These are phyloP conservation scores for Xestia ashworthii DNA, from an alignment of 2,888 invertebrate genomes.

Conservation along the genomic window DNA sequence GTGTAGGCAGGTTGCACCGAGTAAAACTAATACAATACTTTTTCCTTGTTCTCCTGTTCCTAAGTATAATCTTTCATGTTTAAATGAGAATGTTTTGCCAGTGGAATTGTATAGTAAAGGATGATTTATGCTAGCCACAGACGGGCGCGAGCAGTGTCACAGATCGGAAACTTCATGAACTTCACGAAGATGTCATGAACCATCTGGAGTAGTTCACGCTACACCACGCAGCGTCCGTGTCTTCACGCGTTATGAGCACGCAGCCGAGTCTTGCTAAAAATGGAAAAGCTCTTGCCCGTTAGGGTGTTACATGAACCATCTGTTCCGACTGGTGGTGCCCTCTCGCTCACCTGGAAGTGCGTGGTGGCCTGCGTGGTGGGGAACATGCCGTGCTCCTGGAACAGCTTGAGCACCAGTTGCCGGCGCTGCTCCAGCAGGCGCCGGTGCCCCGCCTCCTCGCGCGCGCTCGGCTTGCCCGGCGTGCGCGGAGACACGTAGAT, in stretches of 20 bases:
- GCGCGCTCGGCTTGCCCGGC: slow-evolving; percentile 93
- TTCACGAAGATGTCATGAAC: too few species aligned
- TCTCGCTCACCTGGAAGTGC: slow-evolving; percentile 91
- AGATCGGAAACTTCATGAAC: neutral
- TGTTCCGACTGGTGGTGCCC: too few species aligned
- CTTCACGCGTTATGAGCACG: too few species aligned
- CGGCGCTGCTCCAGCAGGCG: slow-evolving; percentile 97
- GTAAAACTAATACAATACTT: neutral
- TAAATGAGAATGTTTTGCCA: neutral
- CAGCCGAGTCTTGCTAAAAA: too few species aligned
- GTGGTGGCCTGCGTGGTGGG: slow-evolving; percentile 97
- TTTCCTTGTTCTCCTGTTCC: neutral
- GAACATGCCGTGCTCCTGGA: slow-evolving; percentile 97
- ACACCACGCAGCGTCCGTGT: too few species aligned
- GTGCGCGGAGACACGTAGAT: slow-evolving; percentile 95
- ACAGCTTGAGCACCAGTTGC: slow-evolving; percentile 97
- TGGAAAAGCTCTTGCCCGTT: too few species aligned
- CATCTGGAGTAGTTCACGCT: too few species aligned
- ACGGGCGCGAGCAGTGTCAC: neutral
- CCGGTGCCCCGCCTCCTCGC: slow-evolving; percentile 93
- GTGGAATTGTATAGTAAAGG: neutral
- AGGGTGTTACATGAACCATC: too few species aligned
- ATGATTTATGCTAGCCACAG: neutral
- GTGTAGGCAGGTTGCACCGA: neutral
- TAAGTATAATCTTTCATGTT: neutral